Evolutionary conservation across 2,888 invertebrate genomes (phyloP), one percentile per base, ranked within the genome.

Genomic region (Cryptophagus acutangulus): DNA sequence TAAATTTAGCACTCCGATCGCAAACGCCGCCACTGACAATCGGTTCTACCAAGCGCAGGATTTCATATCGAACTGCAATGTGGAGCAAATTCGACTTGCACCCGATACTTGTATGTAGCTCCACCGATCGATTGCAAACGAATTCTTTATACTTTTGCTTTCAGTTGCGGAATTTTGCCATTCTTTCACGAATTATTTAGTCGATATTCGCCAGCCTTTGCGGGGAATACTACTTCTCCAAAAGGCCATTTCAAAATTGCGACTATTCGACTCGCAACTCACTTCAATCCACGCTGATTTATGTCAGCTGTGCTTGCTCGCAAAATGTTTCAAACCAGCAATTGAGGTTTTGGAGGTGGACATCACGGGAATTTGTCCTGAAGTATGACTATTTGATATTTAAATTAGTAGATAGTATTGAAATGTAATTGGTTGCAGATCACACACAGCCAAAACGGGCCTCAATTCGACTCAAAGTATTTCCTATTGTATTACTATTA

Each of bases 401-500:
- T 36, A 33, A 17, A 41, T 29, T 33, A 33, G 13, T 28, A 33
- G 20, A n/a, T 24, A 29, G 25, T 17, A 20, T 35, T 15, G 10
- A 30, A 2, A 2, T 25, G 10, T 18, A 20, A 14, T 36, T 13
- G 18, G 16, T 63, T 59, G 36, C 44, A 63, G 63, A 58, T 57
- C 42, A 50, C 55, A 3, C 59, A 62, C 41, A 63, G 55, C 46
- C 59, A 61, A 34, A 62, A 55, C 50, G 87, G 87, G 60, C 82
- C 83, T 50, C 78, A 82, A 63, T 86, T 85, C 70, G 90, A 91
- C 66, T 81, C 88, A 1, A 90, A 88, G 71, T 86, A 91, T 68
- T 94, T 94, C 66, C 76, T 97, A 36, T 76, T 92, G 0, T 96
- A 93, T 68, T 96, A 91, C 66, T 96, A 96, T 69, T 97, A 97